Evolutionary conservation across 2,888 invertebrate species (phyloP).

Genomic region (Rotaria magnacalcarata): DNA sequence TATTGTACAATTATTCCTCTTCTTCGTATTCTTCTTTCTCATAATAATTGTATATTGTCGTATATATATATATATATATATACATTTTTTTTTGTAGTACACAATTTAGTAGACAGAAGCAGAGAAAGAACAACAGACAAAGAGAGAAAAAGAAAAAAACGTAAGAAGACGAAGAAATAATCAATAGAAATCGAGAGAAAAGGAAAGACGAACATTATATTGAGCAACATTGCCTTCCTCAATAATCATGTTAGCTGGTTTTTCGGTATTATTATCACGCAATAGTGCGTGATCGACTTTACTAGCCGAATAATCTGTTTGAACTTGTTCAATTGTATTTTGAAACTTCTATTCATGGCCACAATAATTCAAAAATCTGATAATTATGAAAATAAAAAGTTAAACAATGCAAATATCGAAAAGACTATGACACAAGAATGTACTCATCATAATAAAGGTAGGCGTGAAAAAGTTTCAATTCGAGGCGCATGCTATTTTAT

Average conservation of each 20-base stretch:
- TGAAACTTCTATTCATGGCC: not conserved
- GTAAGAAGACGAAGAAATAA: not conserved
- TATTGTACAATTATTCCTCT: constrained; percentile 18
- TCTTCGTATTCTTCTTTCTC: not conserved
- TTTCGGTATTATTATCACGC: not conserved
- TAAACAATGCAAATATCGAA: not conserved
- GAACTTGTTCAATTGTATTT: not conserved
- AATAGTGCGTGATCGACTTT: not conserved
- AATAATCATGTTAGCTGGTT: constrained; percentile 9
- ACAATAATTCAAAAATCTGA: not conserved
- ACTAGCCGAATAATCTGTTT: not conserved
- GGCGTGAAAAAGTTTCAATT: not conserved
- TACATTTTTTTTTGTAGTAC: not conserved
- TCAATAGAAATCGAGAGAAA: not conserved
- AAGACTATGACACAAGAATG: not conserved
- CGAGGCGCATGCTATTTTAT: not conserved
- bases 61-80: too few relatives aligned
- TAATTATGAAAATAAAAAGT: not conserved
- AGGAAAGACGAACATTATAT: not conserved
- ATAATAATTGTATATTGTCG: constrained; percentile 5
- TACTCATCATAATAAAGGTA: not conserved
- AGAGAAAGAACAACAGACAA: not conserved
- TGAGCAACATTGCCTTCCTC: not conserved
- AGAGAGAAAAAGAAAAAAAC: not conserved
- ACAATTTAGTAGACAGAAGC: not conserved